Conservation (phyloP, 2,113 vertebrate species). For the Telmatochromis sp. region DNA sequence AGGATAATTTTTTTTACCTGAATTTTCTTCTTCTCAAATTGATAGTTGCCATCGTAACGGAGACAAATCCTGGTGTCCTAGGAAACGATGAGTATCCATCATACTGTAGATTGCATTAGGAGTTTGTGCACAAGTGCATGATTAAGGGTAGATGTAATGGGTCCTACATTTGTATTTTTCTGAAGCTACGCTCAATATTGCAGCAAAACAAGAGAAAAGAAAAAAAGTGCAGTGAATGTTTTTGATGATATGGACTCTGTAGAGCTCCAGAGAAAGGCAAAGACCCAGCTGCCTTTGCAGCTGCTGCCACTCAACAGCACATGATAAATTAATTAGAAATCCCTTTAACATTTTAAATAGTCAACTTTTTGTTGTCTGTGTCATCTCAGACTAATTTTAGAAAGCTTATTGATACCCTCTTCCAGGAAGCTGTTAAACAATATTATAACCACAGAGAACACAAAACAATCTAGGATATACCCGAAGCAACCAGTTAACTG, state of each 20-base stretch:
- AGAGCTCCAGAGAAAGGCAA: background rate
- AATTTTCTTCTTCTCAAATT: slow-evolving; percentile 23
- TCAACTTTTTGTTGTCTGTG: background rate
- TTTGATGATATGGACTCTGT: background rate
- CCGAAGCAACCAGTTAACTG: background rate
- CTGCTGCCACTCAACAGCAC: background rate
- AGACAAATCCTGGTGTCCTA: slow-evolving; percentile 21
- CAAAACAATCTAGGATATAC: background rate
- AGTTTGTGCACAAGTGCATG: background rate
- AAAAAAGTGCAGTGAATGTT: background rate
- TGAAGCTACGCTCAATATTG: background rate
- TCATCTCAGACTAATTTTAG: background rate
- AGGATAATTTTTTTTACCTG: background rate
- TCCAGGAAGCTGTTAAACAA: background rate
- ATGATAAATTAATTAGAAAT: background rate
- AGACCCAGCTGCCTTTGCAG: background rate
- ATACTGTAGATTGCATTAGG: background rate
- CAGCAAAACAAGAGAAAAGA: background rate
- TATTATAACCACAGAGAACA: background rate
- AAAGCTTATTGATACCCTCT: background rate
- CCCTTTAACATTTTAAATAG: background rate
- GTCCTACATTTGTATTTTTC: background rate
- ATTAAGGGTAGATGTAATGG: background rate
- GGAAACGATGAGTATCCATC: background rate
- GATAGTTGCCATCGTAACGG: slow-evolving; percentile 44